These are phyloP conservation scores for Hemithea aestivaria DNA, from an alignment of 2,888 invertebrate species.

Conservation along the genomic window DNA sequence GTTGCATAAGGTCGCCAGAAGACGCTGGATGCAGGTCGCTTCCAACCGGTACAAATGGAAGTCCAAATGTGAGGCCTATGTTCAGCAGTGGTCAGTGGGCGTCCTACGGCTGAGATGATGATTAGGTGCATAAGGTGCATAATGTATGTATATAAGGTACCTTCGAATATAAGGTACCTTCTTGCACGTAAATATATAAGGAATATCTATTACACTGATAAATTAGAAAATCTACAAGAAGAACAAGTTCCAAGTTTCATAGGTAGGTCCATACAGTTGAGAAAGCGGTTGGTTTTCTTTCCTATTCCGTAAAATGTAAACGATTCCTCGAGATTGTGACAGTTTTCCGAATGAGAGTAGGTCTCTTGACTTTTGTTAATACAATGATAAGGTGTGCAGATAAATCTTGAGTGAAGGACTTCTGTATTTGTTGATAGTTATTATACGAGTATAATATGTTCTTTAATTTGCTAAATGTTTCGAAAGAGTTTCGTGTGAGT, in stretches of 20 bases:
- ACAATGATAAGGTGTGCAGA: constrained; percentile 20
- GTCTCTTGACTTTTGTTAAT: constrained; percentile 8
- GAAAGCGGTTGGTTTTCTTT: constrained; percentile 41
- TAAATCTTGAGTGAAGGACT: constrained; percentile 19
- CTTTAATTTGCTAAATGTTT: constrained; percentile 4
- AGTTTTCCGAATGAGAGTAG: constrained; percentile 14
- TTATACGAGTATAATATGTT: not conserved
- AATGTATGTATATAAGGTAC: no score
- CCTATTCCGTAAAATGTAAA: constrained; percentile 25
- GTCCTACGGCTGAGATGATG: no score
- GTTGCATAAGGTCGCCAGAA: no score
- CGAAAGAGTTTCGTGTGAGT: not conserved
- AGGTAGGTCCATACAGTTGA: constrained; percentile 29
- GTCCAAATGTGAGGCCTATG: no score
- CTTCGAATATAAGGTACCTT: no score
- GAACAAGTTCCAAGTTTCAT: constrained; percentile 41
- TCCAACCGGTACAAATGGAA: no score
- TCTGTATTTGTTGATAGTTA: constrained; percentile 6
- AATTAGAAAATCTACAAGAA: constrained; percentile 25
- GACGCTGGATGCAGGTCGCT: no score
- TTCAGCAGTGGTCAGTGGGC: no score
- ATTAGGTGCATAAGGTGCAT: no score
- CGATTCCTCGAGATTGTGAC: constrained; percentile 12
- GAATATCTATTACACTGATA: constrained; percentile 5
- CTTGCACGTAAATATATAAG: no score